These are phyloP conservation scores for Trachymyrmex septentrionalis DNA, from an alignment of 1,140 invertebrate species.

Conservation along the genomic window DNA sequence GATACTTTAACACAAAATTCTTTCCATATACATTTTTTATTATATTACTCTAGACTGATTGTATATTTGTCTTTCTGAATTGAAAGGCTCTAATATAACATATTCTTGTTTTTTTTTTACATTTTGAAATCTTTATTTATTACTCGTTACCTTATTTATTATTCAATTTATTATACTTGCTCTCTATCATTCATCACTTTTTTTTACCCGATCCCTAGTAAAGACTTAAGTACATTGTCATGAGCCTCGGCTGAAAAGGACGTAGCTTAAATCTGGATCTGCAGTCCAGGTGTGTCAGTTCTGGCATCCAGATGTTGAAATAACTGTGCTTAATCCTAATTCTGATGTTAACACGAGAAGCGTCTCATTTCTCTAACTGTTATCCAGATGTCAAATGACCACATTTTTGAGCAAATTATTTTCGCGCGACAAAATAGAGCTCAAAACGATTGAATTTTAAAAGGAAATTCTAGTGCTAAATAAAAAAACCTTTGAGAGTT, in stretches of 20 bases:
- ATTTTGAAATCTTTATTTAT: not conserved
- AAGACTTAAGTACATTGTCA: not conserved
- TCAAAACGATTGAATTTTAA: not conserved
- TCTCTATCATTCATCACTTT: not conserved
- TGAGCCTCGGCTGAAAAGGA: not conserved
- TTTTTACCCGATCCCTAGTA: not conserved
- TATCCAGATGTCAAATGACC: not conserved
- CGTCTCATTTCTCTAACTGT: not conserved
- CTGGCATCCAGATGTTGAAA: slow-evolving; percentile 19
- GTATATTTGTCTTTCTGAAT: not conserved
- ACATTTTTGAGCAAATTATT: slow-evolving; percentile 3
- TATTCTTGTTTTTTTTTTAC: not conserved
- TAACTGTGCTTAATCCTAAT: slow-evolving; percentile 15
- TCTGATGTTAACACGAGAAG: not conserved
- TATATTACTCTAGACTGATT: not conserved
- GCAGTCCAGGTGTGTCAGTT: slow-evolving; percentile 20
- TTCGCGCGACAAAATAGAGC: not conserved
- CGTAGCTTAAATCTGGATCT: not conserved
- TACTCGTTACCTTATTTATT: not conserved
- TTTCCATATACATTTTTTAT: not conserved
- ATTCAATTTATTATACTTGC: not conserved
- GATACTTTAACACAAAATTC: too few relatives aligned
- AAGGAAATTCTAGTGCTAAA: not conserved
- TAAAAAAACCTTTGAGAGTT: not conserved
- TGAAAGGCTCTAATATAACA: not conserved